Conservation (phyloP, 2,113 vertebrate genomes). For the Brachypodius melanocephalos region DNA sequence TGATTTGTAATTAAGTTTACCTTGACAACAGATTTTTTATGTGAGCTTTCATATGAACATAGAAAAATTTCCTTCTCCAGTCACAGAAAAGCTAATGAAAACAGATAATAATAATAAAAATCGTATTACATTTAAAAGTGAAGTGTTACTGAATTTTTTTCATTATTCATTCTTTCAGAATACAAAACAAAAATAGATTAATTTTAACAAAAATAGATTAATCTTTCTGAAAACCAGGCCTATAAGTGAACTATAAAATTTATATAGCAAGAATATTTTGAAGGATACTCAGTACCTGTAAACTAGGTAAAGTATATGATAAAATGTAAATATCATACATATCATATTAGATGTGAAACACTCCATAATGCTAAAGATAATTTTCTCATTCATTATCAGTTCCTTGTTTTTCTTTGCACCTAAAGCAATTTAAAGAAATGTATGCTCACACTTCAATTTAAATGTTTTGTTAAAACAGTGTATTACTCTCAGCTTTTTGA, state of each 20-base stretch:
- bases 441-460: not conserved
- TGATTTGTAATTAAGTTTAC: conserved; percentile 17
- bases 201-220: not conserved
- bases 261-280: not conserved
- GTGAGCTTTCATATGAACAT: not conserved
- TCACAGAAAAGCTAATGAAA: not conserved
- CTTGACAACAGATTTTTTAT: conserved; percentile 8
- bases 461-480: not conserved
- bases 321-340: not conserved
- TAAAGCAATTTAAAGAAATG: not conserved
- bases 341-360: not conserved
- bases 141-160: not conserved
- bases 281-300: not conserved
- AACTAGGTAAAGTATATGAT: not conserved
- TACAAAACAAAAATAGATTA: not conserved
- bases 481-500: fast-evolving
- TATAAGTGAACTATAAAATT: not conserved
- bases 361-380: not conserved
- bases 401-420: not conserved
- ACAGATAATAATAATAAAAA: not conserved
- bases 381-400: not conserved
- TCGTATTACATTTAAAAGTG: not conserved
- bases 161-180: not conserved
- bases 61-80: not conserved
- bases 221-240: not conserved